Evolutionary conservation across 2,113 vertebrate genomes (phyloP), one percentile per base, ranked within the genome.

Genomic region (Actenoides hombroni): DNA sequence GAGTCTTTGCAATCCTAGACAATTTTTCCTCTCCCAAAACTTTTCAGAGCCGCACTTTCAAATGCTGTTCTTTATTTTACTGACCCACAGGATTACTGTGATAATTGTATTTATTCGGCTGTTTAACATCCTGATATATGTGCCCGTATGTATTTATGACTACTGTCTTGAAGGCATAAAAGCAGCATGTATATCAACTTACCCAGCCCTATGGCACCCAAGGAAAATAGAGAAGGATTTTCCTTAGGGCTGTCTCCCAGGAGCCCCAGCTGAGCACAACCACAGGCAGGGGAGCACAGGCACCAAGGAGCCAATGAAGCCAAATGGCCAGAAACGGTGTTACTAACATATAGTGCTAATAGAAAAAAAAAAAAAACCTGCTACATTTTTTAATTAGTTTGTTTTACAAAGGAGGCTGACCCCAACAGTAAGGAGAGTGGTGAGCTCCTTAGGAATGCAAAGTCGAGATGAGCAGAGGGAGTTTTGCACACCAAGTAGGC

Each of bases 251-350:
- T 67, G 21, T 44, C n/a, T 54, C 28, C 35, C 56, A 35, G 64
- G 64, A 86, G n/a, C 40, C 26, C 21, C 46, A 74, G 46, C 19
- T 2, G 1, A 60, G 42, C 0, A 0, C 44, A 61, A 39, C 33
- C 63, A 18, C 16, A 13, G 37, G 53, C 35, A 76, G 48, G 17
- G 40, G 21, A 92, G 16, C 57, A 33, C 25, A 1, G 24, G 10
- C 23, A 29, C 56, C 0, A 0, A 4, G n/a, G 25, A 16, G 20
- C 17, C 16, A 16, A 4, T 3, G 23, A 40, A 81, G 56, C 28
- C 9, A 2, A 78, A 35, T 12, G 59, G 49, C 48, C 78, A 78
- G 44, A 33, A 78, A 24, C 19, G n/a, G 13, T 54, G 25, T 10
- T 53, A 28, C 35, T 56, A 65, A 24, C 6, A 26, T 16, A 25